These are phyloP conservation scores for Periophthalmus modestus DNA, from an alignment of 2,113 vertebrate species.

Conservation along the genomic window DNA sequence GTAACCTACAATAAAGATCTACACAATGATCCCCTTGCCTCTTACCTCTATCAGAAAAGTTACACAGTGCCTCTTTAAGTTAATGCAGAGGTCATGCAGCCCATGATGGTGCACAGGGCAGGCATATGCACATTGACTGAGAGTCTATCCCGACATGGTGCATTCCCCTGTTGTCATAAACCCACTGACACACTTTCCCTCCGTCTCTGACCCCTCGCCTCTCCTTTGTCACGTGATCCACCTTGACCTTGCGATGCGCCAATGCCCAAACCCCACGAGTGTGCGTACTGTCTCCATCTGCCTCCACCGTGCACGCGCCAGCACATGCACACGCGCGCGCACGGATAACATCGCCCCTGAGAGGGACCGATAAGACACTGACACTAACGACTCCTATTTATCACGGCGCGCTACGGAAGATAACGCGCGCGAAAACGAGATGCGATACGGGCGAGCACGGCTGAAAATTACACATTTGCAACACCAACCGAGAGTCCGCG, in stretches of 20 bases:
- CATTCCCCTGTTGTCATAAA: constrained; percentile 6
- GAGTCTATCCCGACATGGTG: background rate
- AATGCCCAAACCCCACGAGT: constrained; percentile 2
- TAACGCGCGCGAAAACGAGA: constrained; percentile 9
- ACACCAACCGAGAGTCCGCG: background rate
- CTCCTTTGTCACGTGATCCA: constrained; percentile 6
- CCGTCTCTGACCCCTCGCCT: constrained; percentile 1
- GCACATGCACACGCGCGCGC: constrained; percentile 2
- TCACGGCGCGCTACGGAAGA: constrained; percentile 19
- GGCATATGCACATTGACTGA: too few relatives aligned
- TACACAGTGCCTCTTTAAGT: too few relatives aligned
- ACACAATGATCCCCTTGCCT: too few relatives aligned
- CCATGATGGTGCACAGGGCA: too few relatives aligned
- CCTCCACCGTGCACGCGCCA: background rate
- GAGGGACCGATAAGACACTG: constrained; percentile 33
- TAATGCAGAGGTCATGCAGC: too few relatives aligned
- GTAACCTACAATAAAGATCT: too few relatives aligned
- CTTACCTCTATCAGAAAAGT: too few relatives aligned
- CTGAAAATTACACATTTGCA: background rate
- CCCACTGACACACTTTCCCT: background rate
- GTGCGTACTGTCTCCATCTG: background rate
- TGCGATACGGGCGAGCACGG: background rate
- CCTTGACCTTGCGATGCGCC: constrained; percentile 61
- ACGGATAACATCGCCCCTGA: constrained; percentile 29
- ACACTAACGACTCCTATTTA: constrained; percentile 22